phyloP scores from a whole-genome alignment of 2,888 invertebrate genomes.

The Anaspis maculata region DNA sequence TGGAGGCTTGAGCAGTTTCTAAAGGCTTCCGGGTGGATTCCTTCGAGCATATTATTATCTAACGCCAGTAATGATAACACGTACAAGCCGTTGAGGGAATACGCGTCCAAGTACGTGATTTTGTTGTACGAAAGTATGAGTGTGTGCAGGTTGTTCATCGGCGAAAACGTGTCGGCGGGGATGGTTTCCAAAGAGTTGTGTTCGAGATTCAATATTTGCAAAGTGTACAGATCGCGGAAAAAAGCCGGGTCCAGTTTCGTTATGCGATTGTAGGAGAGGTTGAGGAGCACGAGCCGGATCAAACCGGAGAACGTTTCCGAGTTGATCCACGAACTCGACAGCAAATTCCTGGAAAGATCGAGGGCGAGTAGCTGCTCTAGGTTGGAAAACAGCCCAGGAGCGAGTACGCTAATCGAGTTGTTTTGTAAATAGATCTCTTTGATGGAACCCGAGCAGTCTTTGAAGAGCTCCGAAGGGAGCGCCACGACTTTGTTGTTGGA shows the following conservation, averaged over 20 bases:
- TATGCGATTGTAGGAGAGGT: conserved; percentile 78
- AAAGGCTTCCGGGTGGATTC: conserved; percentile 81
- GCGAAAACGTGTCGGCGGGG: conserved; percentile 79
- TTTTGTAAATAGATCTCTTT: conserved; percentile 87
- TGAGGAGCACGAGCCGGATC: conserved; percentile 78
- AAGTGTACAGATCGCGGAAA: conserved; percentile 76
- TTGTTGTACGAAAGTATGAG: conserved; percentile 79
- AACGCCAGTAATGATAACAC: conserved; percentile 77
- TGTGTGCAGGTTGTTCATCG: conserved; percentile 88
- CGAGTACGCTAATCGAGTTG: conserved; percentile 80
- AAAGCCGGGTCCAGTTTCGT: conserved; percentile 73
- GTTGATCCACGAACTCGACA: conserved; percentile 81
- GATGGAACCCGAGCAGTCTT: conserved; percentile 67
- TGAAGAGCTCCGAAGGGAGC: conserved; percentile 77
- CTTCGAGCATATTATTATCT: conserved; percentile 77
- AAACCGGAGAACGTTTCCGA: conserved; percentile 78
- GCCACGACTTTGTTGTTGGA: conserved; percentile 86
- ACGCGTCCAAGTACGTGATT: conserved; percentile 75
- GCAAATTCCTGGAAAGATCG: conserved; percentile 78
- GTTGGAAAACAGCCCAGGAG: conserved; percentile 79
- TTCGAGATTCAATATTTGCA: conserved; percentile 78
- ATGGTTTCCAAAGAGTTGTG: conserved; percentile 77
- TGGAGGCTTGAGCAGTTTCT: conserved; percentile 84
- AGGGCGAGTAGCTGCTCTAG: conserved; percentile 71
- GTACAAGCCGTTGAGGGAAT: conserved; percentile 79